phyloP scores from a whole-genome alignment of 2,797 vertebrate species.

The Argyrosomus regius region DNA sequence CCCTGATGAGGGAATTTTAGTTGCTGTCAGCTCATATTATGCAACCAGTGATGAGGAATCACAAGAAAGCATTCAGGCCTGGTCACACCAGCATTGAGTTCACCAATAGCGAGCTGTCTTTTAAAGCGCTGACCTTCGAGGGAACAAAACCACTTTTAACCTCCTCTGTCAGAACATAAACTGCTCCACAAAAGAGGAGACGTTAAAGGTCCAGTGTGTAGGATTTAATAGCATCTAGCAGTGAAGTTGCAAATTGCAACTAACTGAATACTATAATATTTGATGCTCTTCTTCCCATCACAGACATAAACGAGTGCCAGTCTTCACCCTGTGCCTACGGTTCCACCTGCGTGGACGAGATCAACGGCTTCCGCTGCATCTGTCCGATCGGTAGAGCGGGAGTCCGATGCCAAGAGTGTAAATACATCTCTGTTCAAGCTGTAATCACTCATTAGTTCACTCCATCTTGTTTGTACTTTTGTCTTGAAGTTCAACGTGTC shows the following conservation, averaged over 20 bases:
- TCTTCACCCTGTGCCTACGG: conserved; percentile 97
- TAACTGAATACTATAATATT: too few relatives aligned
- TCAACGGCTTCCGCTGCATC: conserved; percentile 93
- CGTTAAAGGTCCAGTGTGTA: too few relatives aligned
- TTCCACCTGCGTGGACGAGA: conserved; percentile 96
- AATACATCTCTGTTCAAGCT: conserved; percentile 31
- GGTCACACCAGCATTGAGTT: background rate
- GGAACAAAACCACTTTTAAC: too few relatives aligned
- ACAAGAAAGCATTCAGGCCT: background rate
- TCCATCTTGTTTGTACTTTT: too few relatives aligned
- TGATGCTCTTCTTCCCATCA: background rate
- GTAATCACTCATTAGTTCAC: too few relatives aligned
- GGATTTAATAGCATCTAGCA: too few relatives aligned
- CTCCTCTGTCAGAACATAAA: too few relatives aligned
- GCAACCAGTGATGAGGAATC: background rate
- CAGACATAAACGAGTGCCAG: conserved; percentile 98
- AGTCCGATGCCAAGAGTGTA: conserved; percentile 95
- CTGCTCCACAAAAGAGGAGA: too few relatives aligned
- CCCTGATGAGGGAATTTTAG: background rate
- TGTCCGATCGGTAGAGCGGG: conserved; percentile 93
- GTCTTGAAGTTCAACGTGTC: background rate
- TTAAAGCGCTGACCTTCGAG: background rate
- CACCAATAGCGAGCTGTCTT: background rate
- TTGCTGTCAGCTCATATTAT: background rate
- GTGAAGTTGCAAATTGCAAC: too few relatives aligned